Percentiles rank a stretch among this genome's conserved stretches.
phyloP scores from a whole-genome alignment of 2,888 invertebrate species.

The Gymnocheta viridis region DNA sequence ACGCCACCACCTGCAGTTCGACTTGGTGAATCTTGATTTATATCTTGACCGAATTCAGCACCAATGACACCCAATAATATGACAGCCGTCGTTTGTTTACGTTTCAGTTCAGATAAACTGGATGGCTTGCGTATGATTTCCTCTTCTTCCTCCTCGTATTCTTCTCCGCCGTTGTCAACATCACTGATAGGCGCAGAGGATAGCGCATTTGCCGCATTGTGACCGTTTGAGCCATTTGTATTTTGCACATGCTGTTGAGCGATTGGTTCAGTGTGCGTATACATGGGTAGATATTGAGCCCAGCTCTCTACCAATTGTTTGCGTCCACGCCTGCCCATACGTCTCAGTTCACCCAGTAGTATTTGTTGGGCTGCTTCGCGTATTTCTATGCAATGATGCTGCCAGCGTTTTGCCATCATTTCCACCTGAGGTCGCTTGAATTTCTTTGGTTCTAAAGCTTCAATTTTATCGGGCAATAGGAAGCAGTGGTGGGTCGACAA shows the following conservation, averaged over 20 bases:
- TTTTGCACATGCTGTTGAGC: slow-evolving; percentile 82
- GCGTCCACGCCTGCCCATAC: slow-evolving; percentile 89
- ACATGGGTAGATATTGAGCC: slow-evolving; percentile 96
- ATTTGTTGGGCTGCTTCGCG: slow-evolving; percentile 98
- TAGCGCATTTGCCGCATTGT: slow-evolving; percentile 34
- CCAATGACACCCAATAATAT: slow-evolving; percentile 98
- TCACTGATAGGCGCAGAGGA: slow-evolving; percentile 44
- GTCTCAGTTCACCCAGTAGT: slow-evolving; percentile 94
- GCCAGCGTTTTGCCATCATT: slow-evolving; percentile 98
- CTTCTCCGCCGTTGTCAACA: slow-evolving; percentile 81
- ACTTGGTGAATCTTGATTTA: slow-evolving; percentile 86
- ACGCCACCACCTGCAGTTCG: slow-evolving; percentile 68
- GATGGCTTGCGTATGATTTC: slow-evolving; percentile 93
- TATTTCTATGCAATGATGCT: slow-evolving; percentile 98
- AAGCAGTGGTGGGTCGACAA: slow-evolving; percentile 98
- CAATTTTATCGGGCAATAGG: slow-evolving; percentile 95
- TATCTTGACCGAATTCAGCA: slow-evolving; percentile 98
- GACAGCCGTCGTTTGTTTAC: slow-evolving; percentile 98
- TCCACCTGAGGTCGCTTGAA: slow-evolving; percentile 98
- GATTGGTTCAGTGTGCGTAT: slow-evolving; percentile 90
- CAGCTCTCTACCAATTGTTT: slow-evolving; percentile 96
- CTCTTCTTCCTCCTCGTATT: slow-evolving; percentile 93
- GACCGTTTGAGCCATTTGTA: slow-evolving; percentile 67
- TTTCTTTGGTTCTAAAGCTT: slow-evolving; percentile 83
- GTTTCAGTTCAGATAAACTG: slow-evolving; percentile 91